phyloP scores from a whole-genome alignment of 2,113 vertebrate species.

The Synodontis membranacea region DNA sequence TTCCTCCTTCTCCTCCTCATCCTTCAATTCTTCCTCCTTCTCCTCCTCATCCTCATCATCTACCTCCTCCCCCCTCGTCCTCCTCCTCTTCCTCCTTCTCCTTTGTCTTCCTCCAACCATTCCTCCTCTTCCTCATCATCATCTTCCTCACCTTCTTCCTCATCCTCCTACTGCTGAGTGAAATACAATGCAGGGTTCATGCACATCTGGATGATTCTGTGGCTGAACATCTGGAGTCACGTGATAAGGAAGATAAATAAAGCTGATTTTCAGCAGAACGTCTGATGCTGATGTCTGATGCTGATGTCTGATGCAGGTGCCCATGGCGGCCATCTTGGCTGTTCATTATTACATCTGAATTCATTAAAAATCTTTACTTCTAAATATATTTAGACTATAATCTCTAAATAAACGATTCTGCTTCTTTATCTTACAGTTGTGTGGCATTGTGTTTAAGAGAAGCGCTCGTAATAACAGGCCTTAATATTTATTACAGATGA shows the following conservation, averaged over 20 bases:
- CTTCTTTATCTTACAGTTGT: not conserved
- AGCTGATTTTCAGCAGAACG: not conserved
- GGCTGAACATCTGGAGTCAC: not conserved
- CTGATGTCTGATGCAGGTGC: not conserved
- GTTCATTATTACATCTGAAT: constrained; percentile 1
- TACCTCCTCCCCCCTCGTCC: not conserved
- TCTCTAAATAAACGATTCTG: not conserved
- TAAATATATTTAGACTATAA: not conserved
- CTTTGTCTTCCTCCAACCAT: too few species aligned
- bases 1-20: not conserved
- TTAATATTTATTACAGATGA: not conserved
- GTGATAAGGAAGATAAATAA: constrained; percentile 13
- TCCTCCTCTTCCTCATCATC: not conserved
- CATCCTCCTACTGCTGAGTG: not conserved
- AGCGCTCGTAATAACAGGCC: not conserved
- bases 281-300: too few species aligned
- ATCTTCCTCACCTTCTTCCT: too few species aligned
- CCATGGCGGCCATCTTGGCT: not conserved
- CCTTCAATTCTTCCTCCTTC: too few species aligned
- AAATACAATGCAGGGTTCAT: not conserved
- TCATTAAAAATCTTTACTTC: not conserved
- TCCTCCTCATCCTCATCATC: too few species aligned
- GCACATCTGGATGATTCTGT: not conserved
- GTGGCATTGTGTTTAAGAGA: not conserved
- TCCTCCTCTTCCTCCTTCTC: not conserved